Evolutionary conservation across 1,140 invertebrate genomes (phyloP).

Genomic region (Drosophila repleta): DNA sequence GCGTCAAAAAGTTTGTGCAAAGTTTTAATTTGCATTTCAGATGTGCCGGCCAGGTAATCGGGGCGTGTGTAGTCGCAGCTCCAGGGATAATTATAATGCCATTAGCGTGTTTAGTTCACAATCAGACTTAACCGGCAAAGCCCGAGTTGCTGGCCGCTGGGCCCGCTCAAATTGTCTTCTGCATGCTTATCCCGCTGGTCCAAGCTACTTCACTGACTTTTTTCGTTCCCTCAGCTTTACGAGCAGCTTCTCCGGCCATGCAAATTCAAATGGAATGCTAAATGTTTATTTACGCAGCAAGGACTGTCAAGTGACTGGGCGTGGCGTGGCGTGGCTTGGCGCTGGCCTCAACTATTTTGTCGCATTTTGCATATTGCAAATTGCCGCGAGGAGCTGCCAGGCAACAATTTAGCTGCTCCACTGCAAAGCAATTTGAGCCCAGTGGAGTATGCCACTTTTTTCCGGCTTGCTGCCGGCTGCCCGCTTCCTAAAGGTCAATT

Average conservation of each 20-base stretch:
- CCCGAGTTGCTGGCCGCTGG: conserved; percentile 14
- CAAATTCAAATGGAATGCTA: conserved; percentile 77
- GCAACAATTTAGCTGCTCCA: conserved; percentile 33
- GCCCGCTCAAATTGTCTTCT: conserved; percentile 62
- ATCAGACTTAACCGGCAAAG: conserved; percentile 63
- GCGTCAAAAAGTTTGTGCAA: conserved; percentile 60
- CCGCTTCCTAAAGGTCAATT: conserved; percentile 55
- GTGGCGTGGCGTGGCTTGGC: conserved; percentile 66
- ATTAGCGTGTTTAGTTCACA: conserved; percentile 80
- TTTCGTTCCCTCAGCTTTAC: conserved; percentile 6
- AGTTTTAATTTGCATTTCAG: conserved; percentile 69
- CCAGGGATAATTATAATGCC: conserved; percentile 79
- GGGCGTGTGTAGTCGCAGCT: conserved; percentile 11
- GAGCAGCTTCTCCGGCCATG: conserved; percentile 39
- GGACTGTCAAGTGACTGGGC: conserved; percentile 57
- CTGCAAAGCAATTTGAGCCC: conserved; percentile 8
- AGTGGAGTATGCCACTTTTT: conserved; percentile 43
- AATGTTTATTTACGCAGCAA: conserved; percentile 76
- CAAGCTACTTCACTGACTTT: not conserved
- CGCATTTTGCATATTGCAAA: conserved; percentile 79
- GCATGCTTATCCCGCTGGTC: conserved; percentile 51
- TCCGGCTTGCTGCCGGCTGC: conserved; percentile 37
- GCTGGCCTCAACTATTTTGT: conserved; percentile 63
- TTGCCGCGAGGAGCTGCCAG: conserved; percentile 31
- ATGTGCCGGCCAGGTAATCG: conserved; percentile 36